phyloP scores from a whole-genome alignment of 2,888 invertebrate genomes.

The Polyploca ridens region DNA sequence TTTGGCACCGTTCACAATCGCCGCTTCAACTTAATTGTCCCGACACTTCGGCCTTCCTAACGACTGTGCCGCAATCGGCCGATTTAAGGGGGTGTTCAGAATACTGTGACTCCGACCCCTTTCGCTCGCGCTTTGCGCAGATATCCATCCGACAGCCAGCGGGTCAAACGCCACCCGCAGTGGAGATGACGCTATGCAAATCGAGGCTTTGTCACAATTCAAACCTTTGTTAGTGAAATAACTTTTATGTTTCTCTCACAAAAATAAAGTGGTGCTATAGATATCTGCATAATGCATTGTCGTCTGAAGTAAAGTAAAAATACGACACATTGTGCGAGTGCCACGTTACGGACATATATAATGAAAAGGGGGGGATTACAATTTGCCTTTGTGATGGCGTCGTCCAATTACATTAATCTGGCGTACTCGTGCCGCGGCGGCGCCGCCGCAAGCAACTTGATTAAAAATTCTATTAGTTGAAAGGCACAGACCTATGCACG shows the following conservation, averaged over 20 bases:
- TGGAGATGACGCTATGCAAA: constrained; percentile 70
- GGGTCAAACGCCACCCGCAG: constrained; percentile 64
- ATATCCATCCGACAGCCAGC: constrained; percentile 52
- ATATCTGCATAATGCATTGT: constrained; percentile 43
- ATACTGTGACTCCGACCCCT: constrained; percentile 57
- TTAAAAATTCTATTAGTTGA: constrained; percentile 84
- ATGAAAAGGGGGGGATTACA: constrained; percentile 80
- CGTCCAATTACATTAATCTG: constrained; percentile 84
- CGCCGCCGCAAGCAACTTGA: constrained; percentile 79
- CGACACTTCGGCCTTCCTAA: constrained; percentile 82
- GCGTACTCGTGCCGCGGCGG: constrained; percentile 67
- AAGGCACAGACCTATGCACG: constrained; percentile 76
- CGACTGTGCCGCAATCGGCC: constrained; percentile 81
- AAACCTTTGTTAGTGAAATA: constrained; percentile 64
- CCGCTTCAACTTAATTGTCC: constrained; percentile 84
- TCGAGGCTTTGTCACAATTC: constrained; percentile 61
- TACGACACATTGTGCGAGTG: constrained; percentile 68
- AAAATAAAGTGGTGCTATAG: constrained; percentile 49
- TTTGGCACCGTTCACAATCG: constrained; percentile 83
- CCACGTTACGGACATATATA: constrained; percentile 71
- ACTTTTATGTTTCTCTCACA: constrained; percentile 47
- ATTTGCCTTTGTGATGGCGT: constrained; percentile 83
- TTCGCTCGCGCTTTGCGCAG: constrained; percentile 55
- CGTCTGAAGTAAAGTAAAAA: constrained; percentile 59
- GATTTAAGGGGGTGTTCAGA: constrained; percentile 74